phyloP scores from a whole-genome alignment of 2,113 vertebrate genomes.

The Coregonus clupeaformis region DNA sequence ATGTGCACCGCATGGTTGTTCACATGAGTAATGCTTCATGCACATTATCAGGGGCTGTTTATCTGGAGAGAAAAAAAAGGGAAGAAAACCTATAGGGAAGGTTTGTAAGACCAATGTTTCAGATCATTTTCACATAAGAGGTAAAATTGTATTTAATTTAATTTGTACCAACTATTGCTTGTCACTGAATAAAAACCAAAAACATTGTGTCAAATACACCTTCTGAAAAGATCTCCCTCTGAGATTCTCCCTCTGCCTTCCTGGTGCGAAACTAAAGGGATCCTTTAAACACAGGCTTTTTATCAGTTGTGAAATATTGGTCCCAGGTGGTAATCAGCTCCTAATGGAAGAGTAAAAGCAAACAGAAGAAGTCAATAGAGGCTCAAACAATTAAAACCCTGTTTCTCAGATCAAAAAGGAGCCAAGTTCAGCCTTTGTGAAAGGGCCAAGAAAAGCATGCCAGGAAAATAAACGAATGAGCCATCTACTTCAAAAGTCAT shows the following conservation, averaged over 20 bases:
- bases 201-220: constrained; percentile 23
- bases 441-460: constrained; percentile 36
- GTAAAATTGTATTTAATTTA: constrained; percentile 33
- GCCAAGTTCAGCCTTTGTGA: constrained; percentile 24
- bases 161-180: constrained; percentile 10
- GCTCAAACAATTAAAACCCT: constrained; percentile 47
- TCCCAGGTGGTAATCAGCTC: constrained; percentile 61
- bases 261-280: constrained; percentile 29
- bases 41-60: constrained; percentile 61
- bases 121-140: constrained; percentile 49
- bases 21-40: constrained; percentile 66
- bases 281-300: constrained; percentile 45
- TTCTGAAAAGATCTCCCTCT: constrained; percentile 25
- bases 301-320: constrained; percentile 52
- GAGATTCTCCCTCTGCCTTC: constrained; percentile 36
- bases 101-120: constrained; percentile 35
- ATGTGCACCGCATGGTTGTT: constrained; percentile 53
- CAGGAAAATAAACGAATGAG: constrained; percentile 43
- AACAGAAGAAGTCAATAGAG: constrained; percentile 51
- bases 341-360: constrained; percentile 54
- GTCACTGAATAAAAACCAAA: constrained; percentile 21
- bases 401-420: constrained; percentile 29
- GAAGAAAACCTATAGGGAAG: not conserved
- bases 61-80: constrained; percentile 39
- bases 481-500: constrained; percentile 35